Evolutionary conservation across 1,140 invertebrate species (phyloP).

Genomic region (Neomicropteryx cornuta): DNA sequence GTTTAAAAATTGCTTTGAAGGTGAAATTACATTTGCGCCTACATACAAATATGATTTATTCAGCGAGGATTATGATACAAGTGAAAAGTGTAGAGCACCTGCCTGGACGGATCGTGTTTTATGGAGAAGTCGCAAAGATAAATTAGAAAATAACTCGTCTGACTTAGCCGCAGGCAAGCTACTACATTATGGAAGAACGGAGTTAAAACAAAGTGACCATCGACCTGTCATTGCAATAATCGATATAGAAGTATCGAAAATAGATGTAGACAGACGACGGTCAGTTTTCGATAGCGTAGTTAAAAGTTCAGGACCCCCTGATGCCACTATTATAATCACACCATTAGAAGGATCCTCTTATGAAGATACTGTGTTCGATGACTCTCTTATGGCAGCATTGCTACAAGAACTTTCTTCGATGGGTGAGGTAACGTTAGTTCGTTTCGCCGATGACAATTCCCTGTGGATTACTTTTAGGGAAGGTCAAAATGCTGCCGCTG

Average conservation of each 20-base stretch:
- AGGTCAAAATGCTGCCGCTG: conserved; percentile 70
- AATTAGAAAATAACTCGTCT: conserved; percentile 49
- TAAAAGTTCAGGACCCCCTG: conserved; percentile 80
- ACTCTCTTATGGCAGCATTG: conserved; percentile 59
- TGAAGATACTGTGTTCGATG: conserved; percentile 45
- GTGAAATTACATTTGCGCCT: conserved; percentile 83
- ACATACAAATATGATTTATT: conserved; percentile 99
- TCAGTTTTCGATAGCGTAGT: conserved; percentile 77
- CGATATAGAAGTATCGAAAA: conserved; percentile 74
- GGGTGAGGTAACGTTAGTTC: conserved; percentile 79
- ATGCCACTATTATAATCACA: conserved; percentile 84
- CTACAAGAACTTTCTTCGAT: conserved; percentile 62
- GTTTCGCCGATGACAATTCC: conserved; percentile 75
- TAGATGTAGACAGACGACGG: conserved; percentile 62
- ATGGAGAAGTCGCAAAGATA: conserved; percentile 70
- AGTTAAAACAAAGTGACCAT: conserved; percentile 97
- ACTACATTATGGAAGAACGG: conserved; percentile 81
- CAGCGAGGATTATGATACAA: conserved; percentile 98
- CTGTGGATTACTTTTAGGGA: conserved; percentile 86
- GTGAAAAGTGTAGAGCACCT: conserved; percentile 92
- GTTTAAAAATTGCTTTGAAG: conserved; percentile 94
- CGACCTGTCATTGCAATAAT: conserved; percentile 85
- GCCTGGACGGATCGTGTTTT: conserved; percentile 97
- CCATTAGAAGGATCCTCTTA: conserved; percentile 34
- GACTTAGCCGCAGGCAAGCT: conserved; percentile 69